Evolutionary conservation across 2,888 invertebrate species (phyloP).

Genomic region (Electrophaes corylata): DNA sequence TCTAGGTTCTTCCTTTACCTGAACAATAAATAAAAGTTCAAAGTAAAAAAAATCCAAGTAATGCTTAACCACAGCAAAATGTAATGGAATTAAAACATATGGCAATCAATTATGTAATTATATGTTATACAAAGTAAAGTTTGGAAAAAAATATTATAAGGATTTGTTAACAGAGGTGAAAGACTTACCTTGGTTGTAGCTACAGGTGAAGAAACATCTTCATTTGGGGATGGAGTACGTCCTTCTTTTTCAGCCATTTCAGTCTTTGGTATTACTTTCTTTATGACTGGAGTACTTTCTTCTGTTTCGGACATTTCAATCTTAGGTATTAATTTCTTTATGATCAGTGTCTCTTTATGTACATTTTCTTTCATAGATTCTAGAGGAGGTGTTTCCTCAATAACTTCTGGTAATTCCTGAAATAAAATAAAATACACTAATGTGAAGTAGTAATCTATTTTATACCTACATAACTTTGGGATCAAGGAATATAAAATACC

Average conservation of each 20-base stretch:
- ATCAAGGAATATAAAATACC: too few relatives aligned
- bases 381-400: neutral
- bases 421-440: neutral
- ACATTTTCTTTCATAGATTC: slow-evolving; percentile 1
- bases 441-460: neutral
- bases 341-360: neutral
- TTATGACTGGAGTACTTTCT: neutral
- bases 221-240: neutral
- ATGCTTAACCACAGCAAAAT: too few relatives aligned
- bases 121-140: too few relatives aligned
- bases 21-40: neutral
- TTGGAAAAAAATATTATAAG: too few relatives aligned
- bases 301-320: slow-evolving; percentile 14
- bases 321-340: slow-evolving; percentile 13
- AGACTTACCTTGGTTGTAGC: slow-evolving; percentile 8
- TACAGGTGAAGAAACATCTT: neutral
- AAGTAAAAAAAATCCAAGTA: neutral
- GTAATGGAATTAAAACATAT: too few relatives aligned
- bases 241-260: slow-evolving; percentile 14
- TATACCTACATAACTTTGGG: too few relatives aligned
- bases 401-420: slow-evolving; percentile 12
- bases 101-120: too few relatives aligned
- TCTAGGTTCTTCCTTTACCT: slow-evolving; percentile 22
- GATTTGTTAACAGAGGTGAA: too few relatives aligned
- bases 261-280: slow-evolving; percentile 14